Evolutionary conservation across 2,888 invertebrate species (phyloP), one percentile per base, ranked within the genome.

Genomic region (Steinernema hermaphroditum): DNA sequence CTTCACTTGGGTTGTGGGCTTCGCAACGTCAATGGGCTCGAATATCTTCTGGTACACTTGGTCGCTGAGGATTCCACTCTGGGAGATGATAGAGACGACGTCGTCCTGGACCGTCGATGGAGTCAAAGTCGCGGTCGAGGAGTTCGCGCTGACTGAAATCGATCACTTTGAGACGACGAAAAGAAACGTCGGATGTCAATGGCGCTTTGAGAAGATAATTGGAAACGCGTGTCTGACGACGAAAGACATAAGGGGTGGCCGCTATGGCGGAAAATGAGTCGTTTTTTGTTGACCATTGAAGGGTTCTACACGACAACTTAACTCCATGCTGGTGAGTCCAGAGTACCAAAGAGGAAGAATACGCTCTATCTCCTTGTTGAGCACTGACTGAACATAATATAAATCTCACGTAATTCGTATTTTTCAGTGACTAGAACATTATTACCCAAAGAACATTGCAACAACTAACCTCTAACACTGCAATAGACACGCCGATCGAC

Each of bases 1-100:
- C 6, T 4, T 12, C 6, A 37, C 12, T n/a, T n/a, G n/a, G 37
- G 37, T 37, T 12, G 37, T 4, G 12, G 37, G 37, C 37, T 12
- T 37, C 12, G 37, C 4, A 8, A 37, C 37, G 37, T 37, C 37
- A 12, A 37, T 37, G 4, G 46, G 46, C n/a, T 46, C 46, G 22
- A 54, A 54, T 14, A 54, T 24, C 27, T 27, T 22, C 54, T 54
- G 54, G 27, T 54, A 22, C 6, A 54, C 54, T 8, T 54, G 54
- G 24, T 54, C 54, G 54, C 12, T 27, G 22, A 54, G 54, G 27
- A 54, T 46, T 27, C 54, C 54, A 22, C 54, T 54, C 24, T 54
- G 54, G 6, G 54, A 54, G 54, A 54, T 54, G 24, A 54, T 22
- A 8, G 54, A 54, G 16, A 54, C 54, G 27, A 54, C 54, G 54